Base-by-base conservation (phyloP, 1,140 invertebrate species). In the Zaprionus kolodkinae region DNA sequence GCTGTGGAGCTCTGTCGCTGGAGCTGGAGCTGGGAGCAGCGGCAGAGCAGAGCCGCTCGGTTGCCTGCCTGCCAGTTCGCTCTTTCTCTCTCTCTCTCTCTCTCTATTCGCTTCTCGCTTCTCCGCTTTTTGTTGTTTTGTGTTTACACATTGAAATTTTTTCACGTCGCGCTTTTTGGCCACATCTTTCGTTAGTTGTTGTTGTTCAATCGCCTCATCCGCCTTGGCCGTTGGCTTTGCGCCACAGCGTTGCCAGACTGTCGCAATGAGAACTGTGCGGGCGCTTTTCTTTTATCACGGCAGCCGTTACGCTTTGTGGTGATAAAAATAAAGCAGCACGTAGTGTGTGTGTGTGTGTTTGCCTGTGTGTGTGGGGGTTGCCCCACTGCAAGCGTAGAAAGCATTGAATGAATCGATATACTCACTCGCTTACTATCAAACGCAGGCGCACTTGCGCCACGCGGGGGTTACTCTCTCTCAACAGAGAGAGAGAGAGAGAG, bases 341-440 rank as follows among this genome's bases (percentile, higher is more conserved):
- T 72, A n/a, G 57, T 68, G 38, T 68, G 38, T n/a, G 11, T 72
- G 57, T 68, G 38, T 68, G 38, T n/a, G 9, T 30, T 30, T 36
- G 33, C 10, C 38, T 36, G 25, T 13, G 6, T 6, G 27, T 30
- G 13, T 21, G 38, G 72, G 82, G 86, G 79, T 43, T 79, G 56
- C 50, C 21, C 21, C 6, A 48, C 56, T 81, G 82, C 70, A 81
- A 17, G 69, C 73, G 72, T 76, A 77, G 72, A 57, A 67, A 72
- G 43, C 63, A 60, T 74, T 89, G 81, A 85, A 85, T 89, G 85
- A 90, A 89, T 89, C 85, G 78, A 89, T 90, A 89, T 71, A 73
- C 72, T 63, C 64, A 73, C 45, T 60, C 45, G 25, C 52, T 69
- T 78, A 68, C 67, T 68, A 66, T 48, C 40, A 70, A 45, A 70